These are phyloP conservation scores for Himalopsyche anomala DNA, from an alignment of 2,888 invertebrate genomes.

Conservation along the genomic window DNA sequence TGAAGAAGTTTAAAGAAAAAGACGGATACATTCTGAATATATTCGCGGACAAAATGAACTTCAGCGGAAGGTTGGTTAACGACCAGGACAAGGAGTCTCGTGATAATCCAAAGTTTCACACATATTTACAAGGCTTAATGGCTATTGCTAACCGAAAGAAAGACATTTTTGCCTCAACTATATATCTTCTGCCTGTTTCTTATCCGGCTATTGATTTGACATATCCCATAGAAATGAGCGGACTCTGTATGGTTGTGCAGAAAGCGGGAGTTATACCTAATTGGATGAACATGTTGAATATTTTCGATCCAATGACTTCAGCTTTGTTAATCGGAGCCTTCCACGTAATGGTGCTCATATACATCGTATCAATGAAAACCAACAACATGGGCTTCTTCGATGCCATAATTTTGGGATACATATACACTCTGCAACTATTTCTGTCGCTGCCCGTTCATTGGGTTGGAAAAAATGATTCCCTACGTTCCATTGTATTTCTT, in stretches of 20 bases:
- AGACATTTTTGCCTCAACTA: slow-evolving; percentile 48
- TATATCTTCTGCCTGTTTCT: slow-evolving; percentile 55
- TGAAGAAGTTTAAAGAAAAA: slow-evolving; percentile 67
- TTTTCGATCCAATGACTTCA: slow-evolving; percentile 54
- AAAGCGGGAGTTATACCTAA: slow-evolving; percentile 50
- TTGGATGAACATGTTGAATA: slow-evolving; percentile 53
- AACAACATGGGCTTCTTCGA: slow-evolving; percentile 45
- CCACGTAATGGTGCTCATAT: slow-evolving; percentile 40
- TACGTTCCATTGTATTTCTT: slow-evolving; percentile 71
- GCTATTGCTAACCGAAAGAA: slow-evolving; percentile 61
- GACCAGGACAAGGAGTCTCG: background rate
- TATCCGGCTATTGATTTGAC: slow-evolving; percentile 52
- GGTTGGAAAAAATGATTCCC: slow-evolving; percentile 67
- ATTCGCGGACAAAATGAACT: slow-evolving; percentile 69
- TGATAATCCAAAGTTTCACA: slow-evolving; percentile 39
- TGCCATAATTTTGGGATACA: slow-evolving; percentile 38
- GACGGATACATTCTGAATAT: slow-evolving; percentile 68
- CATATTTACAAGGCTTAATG: slow-evolving; percentile 62
- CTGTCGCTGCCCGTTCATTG: slow-evolving; percentile 54
- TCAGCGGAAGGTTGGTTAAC: slow-evolving; percentile 66
- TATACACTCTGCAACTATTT: slow-evolving; percentile 54
- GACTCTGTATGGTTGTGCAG: slow-evolving; percentile 62
- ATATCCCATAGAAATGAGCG: slow-evolving; percentile 61
- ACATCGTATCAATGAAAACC: slow-evolving; percentile 24
- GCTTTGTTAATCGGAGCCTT: slow-evolving; percentile 45